These are phyloP conservation scores for Lasioglossum malachurum DNA, from an alignment of 2,888 invertebrate species.

Conservation along the genomic window DNA sequence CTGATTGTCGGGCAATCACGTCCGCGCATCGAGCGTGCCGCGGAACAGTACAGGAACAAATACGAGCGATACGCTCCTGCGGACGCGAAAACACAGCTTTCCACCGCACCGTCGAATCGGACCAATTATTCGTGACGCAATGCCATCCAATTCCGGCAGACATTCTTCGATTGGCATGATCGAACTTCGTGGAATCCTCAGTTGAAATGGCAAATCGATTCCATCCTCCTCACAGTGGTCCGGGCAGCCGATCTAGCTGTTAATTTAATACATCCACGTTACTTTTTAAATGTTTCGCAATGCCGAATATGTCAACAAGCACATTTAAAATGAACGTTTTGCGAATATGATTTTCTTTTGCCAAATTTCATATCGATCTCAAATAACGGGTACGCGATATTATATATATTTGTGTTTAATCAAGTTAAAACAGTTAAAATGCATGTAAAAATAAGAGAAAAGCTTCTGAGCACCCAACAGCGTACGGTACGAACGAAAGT, in stretches of 20 bases:
- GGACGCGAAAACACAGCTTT: conserved; percentile 43
- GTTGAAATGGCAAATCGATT: not conserved
- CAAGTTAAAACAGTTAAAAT: no score
- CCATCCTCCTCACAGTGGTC: not conserved
- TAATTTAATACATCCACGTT: no score
- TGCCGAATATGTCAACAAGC: no score
- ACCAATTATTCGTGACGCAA: conserved; percentile 51
- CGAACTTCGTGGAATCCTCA: not conserved
- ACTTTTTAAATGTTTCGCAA: no score
- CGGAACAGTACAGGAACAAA: conserved; percentile 39
- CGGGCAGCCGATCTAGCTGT: no score
- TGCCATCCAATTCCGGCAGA: not conserved
- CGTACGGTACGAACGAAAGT: not conserved
- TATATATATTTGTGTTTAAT: no score
- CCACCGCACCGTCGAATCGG: conserved; percentile 19
- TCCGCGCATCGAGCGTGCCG: conserved; percentile 43
- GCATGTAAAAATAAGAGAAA: no score
- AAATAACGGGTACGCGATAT: no score
- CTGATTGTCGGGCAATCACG: conserved; percentile 57
- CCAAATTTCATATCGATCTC: not conserved
- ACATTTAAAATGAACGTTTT: no score
- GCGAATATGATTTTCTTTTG: no score
- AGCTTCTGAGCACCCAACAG: no score
- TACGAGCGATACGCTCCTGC: conserved; percentile 15
- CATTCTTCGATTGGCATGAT: conserved; percentile 7